Percentiles rank a stretch among this genome's conserved stretches.
Conservation (phyloP, 2,888 invertebrate genomes). For the Pristionchus arcanus region DNA sequence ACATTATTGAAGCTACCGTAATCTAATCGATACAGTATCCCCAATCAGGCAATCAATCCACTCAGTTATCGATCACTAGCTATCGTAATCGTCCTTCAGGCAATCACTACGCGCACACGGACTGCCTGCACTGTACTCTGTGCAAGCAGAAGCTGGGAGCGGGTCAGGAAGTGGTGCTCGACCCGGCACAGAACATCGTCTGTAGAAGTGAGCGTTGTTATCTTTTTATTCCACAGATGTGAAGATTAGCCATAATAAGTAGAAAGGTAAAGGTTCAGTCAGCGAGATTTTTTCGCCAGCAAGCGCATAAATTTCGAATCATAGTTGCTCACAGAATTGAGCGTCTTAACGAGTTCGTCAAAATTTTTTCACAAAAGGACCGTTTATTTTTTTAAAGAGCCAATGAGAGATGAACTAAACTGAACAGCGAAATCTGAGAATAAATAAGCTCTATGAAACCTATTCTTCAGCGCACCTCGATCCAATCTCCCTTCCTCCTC, state of each 20-base stretch:
- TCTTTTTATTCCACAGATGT: too few relatives aligned
- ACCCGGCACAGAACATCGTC: not conserved
- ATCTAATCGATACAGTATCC: not conserved
- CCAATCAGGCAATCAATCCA: too few relatives aligned
- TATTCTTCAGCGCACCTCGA: not conserved
- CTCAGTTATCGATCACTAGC: not conserved
- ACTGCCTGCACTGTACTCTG: conserved; percentile 3
- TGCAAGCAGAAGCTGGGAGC: conserved; percentile 17
- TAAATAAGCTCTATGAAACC: too few relatives aligned
- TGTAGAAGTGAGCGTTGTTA: conserved; percentile 20
- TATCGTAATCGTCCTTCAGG: not conserved
- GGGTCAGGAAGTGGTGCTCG: not conserved
- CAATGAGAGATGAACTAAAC: not conserved
- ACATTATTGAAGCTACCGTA: too few relatives aligned
- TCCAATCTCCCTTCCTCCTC: not conserved
- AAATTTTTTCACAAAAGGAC: too few relatives aligned
- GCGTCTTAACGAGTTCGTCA: too few relatives aligned
- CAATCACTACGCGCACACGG: conserved; percentile 25
- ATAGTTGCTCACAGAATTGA: too few relatives aligned
- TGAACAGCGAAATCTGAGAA: too few relatives aligned
- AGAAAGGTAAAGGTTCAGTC: too few relatives aligned
- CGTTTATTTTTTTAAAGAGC: not conserved
- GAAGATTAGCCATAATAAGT: too few relatives aligned
- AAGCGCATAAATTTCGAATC: too few relatives aligned
- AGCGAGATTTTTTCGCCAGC: too few relatives aligned